phyloP scores from a whole-genome alignment of 2,888 invertebrate species.

The Tryphoninae sp. region DNA sequence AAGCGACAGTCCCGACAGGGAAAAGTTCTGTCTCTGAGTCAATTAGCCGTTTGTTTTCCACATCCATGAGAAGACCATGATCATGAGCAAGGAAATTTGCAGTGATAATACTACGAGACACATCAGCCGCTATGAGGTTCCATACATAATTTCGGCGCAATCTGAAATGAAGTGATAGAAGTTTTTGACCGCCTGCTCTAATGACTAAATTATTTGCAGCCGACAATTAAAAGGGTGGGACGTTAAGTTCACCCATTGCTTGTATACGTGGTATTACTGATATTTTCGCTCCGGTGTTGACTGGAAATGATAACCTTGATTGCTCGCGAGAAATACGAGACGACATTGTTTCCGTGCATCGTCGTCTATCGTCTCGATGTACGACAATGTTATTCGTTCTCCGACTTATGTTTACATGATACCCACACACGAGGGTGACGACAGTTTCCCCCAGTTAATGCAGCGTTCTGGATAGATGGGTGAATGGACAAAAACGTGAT shows the following conservation, averaged over 20 bases:
- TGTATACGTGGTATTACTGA: background rate
- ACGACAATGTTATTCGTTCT: background rate
- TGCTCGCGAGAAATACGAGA: background rate
- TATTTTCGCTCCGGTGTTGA: background rate
- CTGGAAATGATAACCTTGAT: background rate
- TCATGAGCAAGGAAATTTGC: constrained; percentile 42
- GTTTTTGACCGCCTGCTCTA: constrained; percentile 44
- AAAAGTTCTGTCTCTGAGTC: constrained; percentile 13
- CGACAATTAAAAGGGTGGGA: background rate
- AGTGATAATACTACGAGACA: constrained; percentile 50
- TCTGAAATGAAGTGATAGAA: constrained; percentile 47
- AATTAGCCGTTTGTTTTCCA: constrained; percentile 21
- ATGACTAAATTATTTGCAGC: constrained; percentile 59
- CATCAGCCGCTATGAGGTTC: constrained; percentile 57
- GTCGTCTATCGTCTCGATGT: background rate
- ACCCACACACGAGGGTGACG: no score
- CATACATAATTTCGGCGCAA: constrained; percentile 54
- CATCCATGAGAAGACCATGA: constrained; percentile 30
- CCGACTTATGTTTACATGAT: no score
- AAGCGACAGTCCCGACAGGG: background rate
- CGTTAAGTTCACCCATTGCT: background rate
- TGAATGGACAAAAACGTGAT: background rate
- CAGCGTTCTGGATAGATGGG: background rate
- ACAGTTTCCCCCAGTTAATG: background rate
- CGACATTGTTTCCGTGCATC: background rate